Percentiles rank a stretch among this genome's conserved stretches.
Evolutionary conservation across 2,113 vertebrate species (phyloP).

Genomic region (Carollia perspicillata): DNA sequence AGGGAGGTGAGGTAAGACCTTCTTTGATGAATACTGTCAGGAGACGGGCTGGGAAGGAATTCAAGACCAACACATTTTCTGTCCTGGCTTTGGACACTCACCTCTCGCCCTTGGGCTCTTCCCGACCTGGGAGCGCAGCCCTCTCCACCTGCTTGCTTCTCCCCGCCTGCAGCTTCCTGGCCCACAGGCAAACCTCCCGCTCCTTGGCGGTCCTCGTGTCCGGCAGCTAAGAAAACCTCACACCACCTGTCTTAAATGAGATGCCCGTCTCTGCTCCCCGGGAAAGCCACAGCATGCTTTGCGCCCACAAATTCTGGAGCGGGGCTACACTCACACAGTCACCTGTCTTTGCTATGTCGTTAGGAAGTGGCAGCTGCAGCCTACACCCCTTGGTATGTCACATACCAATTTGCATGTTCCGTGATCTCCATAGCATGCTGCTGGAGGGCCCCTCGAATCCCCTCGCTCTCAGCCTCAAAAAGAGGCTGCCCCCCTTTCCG

Average conservation of each 20-base stretch:
- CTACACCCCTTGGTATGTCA: not conserved
- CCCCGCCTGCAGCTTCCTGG: fast-evolving
- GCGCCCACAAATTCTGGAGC: not conserved
- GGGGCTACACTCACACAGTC: not conserved
- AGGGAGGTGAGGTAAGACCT: not conserved
- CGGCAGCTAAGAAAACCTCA: not conserved
- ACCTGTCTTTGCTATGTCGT: not conserved
- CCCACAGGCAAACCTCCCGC: fast-evolving
- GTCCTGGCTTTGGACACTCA: not conserved
- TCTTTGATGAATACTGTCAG: not conserved
- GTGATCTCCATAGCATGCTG: not conserved
- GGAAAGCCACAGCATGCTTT: not conserved
- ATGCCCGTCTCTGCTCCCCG: not conserved
- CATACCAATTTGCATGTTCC: fast-evolving
- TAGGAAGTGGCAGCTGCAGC: not conserved
- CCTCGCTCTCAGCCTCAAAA: not conserved
- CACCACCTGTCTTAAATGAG: not conserved
- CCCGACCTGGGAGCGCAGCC: no score
- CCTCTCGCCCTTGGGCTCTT: not conserved
- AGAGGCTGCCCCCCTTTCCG: fast-evolving
- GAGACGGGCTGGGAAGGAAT: not conserved
- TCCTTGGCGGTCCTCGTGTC: not conserved
- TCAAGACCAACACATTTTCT: not conserved
- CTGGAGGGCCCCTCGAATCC: not conserved
- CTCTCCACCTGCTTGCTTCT: not conserved